A percentile compares a stretch with the other conserved stretches of the same genome.
Evolutionary conservation across 2,888 invertebrate species (phyloP).

Genomic region (Andrena bucephala): DNA sequence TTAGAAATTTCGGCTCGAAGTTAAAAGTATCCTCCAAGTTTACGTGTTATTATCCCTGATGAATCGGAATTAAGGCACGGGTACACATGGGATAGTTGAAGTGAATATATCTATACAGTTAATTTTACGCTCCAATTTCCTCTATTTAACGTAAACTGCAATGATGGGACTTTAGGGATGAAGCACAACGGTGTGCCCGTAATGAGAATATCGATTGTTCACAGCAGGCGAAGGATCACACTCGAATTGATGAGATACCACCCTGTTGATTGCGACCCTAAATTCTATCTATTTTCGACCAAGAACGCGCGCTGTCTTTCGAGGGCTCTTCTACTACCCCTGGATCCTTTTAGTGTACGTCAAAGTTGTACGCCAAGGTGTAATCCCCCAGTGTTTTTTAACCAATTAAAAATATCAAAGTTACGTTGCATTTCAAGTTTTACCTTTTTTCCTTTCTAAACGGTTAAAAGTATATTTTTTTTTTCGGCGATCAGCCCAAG

Average conservation of each 20-base stretch:
- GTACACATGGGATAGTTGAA: neutral
- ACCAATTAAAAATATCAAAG: too few relatives aligned
- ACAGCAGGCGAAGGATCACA: constrained; percentile 12
- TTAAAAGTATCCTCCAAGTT: neutral
- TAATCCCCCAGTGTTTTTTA: too few relatives aligned
- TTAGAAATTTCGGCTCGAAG: too few relatives aligned
- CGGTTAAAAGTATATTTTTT: too few relatives aligned
- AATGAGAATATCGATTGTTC: constrained; percentile 35
- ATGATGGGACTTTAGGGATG: neutral
- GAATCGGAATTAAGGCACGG: neutral
- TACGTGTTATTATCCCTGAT: neutral
- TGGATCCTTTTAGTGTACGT: neutral
- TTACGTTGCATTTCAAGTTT: too few relatives aligned
- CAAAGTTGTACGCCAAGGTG: too few relatives aligned
- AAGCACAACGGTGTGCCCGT: neutral
- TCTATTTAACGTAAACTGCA: neutral
- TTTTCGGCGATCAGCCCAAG: too few relatives aligned
- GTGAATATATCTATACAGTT: neutral
- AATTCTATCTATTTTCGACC: constrained; percentile 16
- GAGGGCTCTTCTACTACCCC: neutral
- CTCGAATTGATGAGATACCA: constrained; percentile 28
- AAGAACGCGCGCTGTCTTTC: neutral
- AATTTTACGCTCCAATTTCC: neutral
- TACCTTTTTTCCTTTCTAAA: too few relatives aligned
- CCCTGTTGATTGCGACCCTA: constrained; percentile 29